A percentile compares a stretch with the other conserved stretches of the same genome.
phyloP scores from a whole-genome alignment of 2,888 invertebrate genomes.

The Lochmaea capreae region DNA sequence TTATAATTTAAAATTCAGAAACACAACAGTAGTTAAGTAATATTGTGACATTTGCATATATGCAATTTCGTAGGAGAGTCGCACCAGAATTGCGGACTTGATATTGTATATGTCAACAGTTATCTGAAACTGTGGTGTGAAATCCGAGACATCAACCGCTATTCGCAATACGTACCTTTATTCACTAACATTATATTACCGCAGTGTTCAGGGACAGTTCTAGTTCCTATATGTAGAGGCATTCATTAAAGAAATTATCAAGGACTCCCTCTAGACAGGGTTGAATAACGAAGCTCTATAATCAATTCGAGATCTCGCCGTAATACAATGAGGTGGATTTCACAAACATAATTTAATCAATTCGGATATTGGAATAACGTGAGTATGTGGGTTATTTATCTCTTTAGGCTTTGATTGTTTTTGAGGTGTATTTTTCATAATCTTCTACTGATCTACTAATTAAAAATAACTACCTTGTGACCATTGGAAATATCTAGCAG shows the following conservation, averaged over 20 bases:
- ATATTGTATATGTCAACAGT: slow-evolving; percentile 46
- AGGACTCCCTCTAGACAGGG: not conserved
- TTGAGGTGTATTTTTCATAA: too few relatives aligned
- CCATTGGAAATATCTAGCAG: too few relatives aligned
- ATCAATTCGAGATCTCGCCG: not conserved
- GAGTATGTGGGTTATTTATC: not conserved
- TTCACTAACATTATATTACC: slow-evolving; percentile 52
- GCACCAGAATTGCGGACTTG: slow-evolving; percentile 40
- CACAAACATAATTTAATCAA: not conserved
- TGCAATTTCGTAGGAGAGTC: slow-evolving; percentile 20
- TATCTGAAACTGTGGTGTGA: slow-evolving; percentile 50
- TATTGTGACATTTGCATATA: slow-evolving; percentile 14
- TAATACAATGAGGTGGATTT: not conserved
- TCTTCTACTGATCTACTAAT: too few relatives aligned
- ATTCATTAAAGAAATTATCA: slow-evolving; percentile 2
- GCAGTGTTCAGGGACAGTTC: slow-evolving; percentile 42
- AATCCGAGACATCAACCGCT: slow-evolving; percentile 51
- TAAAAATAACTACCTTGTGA: too few relatives aligned
- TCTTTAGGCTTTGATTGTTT: not conserved
- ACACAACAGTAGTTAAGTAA: not conserved
- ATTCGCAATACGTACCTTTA: slow-evolving; percentile 48
- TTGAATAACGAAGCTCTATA: not conserved
- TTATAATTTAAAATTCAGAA: not conserved
- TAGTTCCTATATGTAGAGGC: not conserved
- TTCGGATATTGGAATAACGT: not conserved